Evolutionary conservation across 2,888 invertebrate genomes (phyloP).

Genomic region (Hedya salicella): DNA sequence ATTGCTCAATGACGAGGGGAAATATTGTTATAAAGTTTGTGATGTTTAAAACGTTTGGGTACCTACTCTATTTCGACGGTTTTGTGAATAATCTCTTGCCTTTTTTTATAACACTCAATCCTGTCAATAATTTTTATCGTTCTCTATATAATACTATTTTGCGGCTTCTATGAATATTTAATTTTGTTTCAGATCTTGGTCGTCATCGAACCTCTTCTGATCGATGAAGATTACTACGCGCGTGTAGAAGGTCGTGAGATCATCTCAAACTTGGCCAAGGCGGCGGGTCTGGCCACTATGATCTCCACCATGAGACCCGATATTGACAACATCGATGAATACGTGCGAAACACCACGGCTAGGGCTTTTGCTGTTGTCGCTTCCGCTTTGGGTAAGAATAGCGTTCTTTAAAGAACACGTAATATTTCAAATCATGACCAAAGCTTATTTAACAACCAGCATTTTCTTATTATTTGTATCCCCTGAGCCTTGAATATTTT

Average conservation of each 20-base stretch:
- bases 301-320: constrained; percentile 99
- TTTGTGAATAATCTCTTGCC: too few relatives aligned
- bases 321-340: constrained; percentile 99
- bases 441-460: too few relatives aligned
- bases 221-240: constrained; percentile 99
- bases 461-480: too few relatives aligned
- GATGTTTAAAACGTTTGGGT: too few relatives aligned
- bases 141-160: neutral
- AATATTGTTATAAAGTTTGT: too few relatives aligned
- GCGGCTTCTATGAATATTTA: neutral
- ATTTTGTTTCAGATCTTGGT: constrained; percentile 91
- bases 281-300: constrained; percentile 99
- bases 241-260: constrained; percentile 99
- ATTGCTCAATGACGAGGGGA: too few relatives aligned
- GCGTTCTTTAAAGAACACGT: neutral
- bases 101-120: too few relatives aligned
- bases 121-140: too few relatives aligned
- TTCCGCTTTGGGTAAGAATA: constrained; percentile 93
- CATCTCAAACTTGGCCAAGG: constrained; percentile 99
- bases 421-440: too few relatives aligned
- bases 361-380: constrained; percentile 99
- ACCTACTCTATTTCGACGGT: too few relatives aligned
- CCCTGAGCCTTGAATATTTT: too few relatives aligned
- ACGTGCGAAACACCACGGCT: constrained; percentile 99
- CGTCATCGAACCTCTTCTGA: constrained; percentile 98